Conservation (phyloP, 2,888 invertebrate species). For the Poecilus cupreus region DNA sequence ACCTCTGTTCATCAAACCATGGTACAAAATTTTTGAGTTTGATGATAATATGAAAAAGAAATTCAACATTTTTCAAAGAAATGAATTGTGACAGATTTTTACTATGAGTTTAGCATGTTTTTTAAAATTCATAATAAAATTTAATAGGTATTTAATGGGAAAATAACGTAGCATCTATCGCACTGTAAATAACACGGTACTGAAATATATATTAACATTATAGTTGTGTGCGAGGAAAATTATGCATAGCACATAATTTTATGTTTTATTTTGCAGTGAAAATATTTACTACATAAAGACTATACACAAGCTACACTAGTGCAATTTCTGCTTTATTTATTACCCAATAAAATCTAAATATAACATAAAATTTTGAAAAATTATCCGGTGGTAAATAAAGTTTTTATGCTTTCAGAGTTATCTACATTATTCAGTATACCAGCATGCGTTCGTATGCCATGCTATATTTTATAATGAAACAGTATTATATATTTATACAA, state of each 20-base stretch:
- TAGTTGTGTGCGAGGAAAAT: background rate
- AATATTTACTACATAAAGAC: background rate
- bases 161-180: too few species aligned
- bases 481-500: too few species aligned
- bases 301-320: background rate
- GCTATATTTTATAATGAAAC: too few species aligned
- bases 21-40: too few species aligned
- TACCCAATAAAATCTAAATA: conserved; percentile 17
- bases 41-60: too few species aligned
- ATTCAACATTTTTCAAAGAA: too few species aligned
- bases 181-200: background rate
- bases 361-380: conserved; percentile 25
- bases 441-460: too few species aligned
- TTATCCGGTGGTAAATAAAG: background rate
- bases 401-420: background rate
- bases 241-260: background rate
- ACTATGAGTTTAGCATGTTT: too few species aligned
- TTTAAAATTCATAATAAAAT: background rate
- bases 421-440: background rate
- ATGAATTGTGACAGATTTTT: too few species aligned
- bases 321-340: conserved; percentile 15
- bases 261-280: conserved; percentile 7
- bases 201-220: background rate
- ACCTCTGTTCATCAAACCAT: too few species aligned
- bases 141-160: background rate